These are phyloP conservation scores for Platanista minor DNA, from an alignment of 2,113 vertebrate genomes.

Conservation along the genomic window DNA sequence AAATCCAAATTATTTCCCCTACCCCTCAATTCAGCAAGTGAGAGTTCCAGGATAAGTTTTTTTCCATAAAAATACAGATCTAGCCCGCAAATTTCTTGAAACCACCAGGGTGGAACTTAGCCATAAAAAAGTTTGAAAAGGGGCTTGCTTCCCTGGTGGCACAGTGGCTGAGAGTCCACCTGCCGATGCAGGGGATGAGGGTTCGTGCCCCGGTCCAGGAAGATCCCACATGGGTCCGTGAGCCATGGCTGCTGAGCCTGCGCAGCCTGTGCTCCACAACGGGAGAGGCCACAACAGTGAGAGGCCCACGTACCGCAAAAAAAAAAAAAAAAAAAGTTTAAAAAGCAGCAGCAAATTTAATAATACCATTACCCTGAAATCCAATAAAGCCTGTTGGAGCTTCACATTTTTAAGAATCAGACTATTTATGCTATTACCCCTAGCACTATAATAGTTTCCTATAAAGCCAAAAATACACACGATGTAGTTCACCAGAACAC, in stretches of 20 bases:
- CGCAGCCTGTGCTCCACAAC: too few relatives aligned
- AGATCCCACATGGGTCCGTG: too few relatives aligned
- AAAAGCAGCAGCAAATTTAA: slow-evolving; percentile 57
- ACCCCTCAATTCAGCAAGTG: neutral
- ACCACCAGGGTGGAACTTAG: slow-evolving; percentile 6
- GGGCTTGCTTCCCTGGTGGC: too few relatives aligned
- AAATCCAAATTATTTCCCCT: neutral
- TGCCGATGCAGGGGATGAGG: too few relatives aligned
- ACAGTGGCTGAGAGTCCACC: too few relatives aligned
- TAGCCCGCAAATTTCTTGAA: neutral
- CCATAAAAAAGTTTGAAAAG: slow-evolving; percentile 49
- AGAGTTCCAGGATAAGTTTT: neutral
- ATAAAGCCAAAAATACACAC: slow-evolving; percentile 48
- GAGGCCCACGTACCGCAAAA: too few relatives aligned
- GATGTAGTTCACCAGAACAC: slow-evolving; percentile 12
- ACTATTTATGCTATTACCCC: slow-evolving; percentile 44
- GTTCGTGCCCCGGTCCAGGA: too few relatives aligned
- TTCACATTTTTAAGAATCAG: slow-evolving; percentile 54
- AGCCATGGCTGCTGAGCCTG: too few relatives aligned
- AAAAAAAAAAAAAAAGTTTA: slow-evolving; percentile 7
- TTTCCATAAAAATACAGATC: neutral
- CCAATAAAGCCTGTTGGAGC: slow-evolving; percentile 43
- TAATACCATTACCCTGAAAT: slow-evolving; percentile 53
- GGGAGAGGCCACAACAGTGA: too few relatives aligned
- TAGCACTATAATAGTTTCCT: neutral